Evolutionary conservation across 2,113 vertebrate genomes (phyloP), one percentile per base, ranked within the genome.

Genomic region (Phylloscopus trochilus): DNA sequence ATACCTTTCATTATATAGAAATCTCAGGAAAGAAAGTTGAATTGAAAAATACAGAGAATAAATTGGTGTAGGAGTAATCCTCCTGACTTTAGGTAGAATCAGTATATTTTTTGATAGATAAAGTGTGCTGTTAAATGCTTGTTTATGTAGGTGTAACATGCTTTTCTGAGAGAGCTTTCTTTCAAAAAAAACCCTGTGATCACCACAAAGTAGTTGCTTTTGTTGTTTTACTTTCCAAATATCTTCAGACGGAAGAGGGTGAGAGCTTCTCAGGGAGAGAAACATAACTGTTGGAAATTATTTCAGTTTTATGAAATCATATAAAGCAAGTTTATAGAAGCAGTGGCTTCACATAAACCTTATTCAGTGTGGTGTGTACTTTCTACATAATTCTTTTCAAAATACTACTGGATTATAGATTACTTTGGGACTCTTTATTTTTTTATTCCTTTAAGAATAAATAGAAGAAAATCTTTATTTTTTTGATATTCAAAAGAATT

Each of bases 161-260:
- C 12, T 58, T 46, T 79, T 68, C 51, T 49, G 41, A 60, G 18
- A 17, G 4, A 8, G 8, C 1, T 24, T 80, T 83, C 46, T 73
- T 80, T 70, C 28, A 1, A 8, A 39, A 60, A 30, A 26, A 3
- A 2, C 7, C 7, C 11, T 60, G 4, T 27, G 23, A 47, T 62
- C 26, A 60, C 13, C 28, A 51, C 1, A 0, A 58, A 92, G 51
- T 58, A 66, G 23, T 62, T 84, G 49, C 6, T 90, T 84, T 62
- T 73, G 27, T 73, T 80, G 26, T 31, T 93, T 89, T 80, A 44
- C 39, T 92, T 89, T 69, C 15, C n/a, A 70, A 78, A 47, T 44
- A 43, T 59, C 53, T 60, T 74, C 51, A 35, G 15, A 18, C 18
- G 43, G 53, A 68, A 84, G 68, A 89, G 22, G 18, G 31, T 23